Conservation (phyloP, 2,888 invertebrate species). For the Sepiola atlantica region DNA sequence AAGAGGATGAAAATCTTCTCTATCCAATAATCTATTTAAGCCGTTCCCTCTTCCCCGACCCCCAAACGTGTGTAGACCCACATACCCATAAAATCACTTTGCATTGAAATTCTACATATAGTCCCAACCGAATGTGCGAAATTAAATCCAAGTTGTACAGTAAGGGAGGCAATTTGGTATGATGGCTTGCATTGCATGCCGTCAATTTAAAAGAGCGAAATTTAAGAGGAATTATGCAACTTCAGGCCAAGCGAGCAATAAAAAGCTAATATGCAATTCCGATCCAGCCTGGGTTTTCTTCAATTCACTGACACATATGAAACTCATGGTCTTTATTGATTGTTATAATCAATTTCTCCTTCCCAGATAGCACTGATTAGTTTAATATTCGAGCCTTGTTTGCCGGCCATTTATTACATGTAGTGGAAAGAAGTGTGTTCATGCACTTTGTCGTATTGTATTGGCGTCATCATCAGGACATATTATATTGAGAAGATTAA, state of each 20-base stretch:
- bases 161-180: background rate
- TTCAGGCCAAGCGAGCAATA: background rate
- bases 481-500: background rate
- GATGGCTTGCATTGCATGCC: background rate
- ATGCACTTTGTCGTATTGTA: background rate
- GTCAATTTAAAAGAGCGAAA: background rate
- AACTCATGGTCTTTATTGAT: background rate
- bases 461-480: background rate
- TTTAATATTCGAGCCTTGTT: background rate
- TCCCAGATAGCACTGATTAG: background rate
- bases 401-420: background rate
- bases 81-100: conserved; percentile 2
- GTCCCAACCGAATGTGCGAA: background rate
- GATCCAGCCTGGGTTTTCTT: background rate
- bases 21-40: background rate
- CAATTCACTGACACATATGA: background rate
- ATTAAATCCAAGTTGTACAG: background rate
- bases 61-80: background rate
- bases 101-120: background rate
- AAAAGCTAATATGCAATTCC: background rate
- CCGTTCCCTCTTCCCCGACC: background rate
- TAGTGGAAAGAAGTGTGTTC: background rate
- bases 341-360: background rate
- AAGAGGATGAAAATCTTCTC: background rate
- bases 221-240: background rate